phyloP scores from a whole-genome alignment of 2,888 invertebrate species.

The Agrotis clavis region DNA sequence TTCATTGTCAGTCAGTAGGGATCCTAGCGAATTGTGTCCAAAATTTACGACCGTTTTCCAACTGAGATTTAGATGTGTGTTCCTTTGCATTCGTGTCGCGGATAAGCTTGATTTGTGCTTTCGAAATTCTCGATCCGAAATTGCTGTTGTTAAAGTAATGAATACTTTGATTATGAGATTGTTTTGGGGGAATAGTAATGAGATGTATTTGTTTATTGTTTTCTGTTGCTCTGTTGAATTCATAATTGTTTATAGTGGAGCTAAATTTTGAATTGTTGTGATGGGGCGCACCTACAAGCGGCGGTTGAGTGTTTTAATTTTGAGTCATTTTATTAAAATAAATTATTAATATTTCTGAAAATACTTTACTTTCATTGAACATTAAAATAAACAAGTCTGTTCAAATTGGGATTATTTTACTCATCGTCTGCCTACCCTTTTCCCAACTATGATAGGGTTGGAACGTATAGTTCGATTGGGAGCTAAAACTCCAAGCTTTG shows the following conservation, averaged over 20 bases:
- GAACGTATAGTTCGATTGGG: no score
- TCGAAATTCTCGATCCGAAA: constrained; percentile 45
- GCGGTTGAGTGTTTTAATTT: neutral
- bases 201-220: constrained; percentile 49
- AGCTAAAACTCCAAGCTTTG: no score
- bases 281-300: neutral
- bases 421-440: no score
- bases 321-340: no score
- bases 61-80: constrained; percentile 63
- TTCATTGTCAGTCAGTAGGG: constrained; percentile 65
- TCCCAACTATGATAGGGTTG: no score
- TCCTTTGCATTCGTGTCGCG: constrained; percentile 62
- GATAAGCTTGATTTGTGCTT: constrained; percentile 65
- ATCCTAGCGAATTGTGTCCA: constrained; percentile 57
- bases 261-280: neutral
- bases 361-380: neutral
- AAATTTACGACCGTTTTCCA: constrained; percentile 65
- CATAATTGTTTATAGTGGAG: constrained; percentile 11
- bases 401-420: neutral
- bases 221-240: constrained; percentile 37
- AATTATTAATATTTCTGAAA: neutral
- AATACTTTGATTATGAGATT: constrained; percentile 31
- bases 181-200: constrained; percentile 52
- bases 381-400: neutral
- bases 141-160: constrained; percentile 35